Conservation (phyloP, 2,888 invertebrate genomes). For the Drosophila parthenogenetica region DNA sequence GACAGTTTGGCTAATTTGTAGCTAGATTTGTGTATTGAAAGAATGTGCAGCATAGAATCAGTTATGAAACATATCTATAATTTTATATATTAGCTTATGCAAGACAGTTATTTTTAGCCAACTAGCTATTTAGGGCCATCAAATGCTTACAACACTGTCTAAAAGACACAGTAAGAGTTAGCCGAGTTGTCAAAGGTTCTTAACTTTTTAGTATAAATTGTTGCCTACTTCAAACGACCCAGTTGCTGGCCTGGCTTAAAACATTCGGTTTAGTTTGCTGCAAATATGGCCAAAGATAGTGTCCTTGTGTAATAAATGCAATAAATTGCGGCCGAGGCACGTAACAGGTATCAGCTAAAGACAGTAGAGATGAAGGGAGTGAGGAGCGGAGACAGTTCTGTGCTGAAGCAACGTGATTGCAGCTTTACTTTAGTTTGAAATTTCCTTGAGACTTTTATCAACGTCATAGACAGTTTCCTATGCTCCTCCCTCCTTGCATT, state of each 20-base stretch:
- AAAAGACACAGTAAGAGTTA: background rate
- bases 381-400: background rate
- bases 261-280: constrained; percentile 2
- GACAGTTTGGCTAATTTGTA: background rate
- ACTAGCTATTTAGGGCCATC: too few relatives aligned
- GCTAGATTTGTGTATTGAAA: background rate
- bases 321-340: constrained; percentile 28
- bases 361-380: background rate
- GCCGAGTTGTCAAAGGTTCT: background rate
- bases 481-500: constrained; percentile 10
- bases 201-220: constrained; percentile 16
- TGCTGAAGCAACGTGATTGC: constrained; percentile 9
- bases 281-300: constrained; percentile 1
- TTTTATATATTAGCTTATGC: too few relatives aligned
- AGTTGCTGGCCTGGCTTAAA: constrained; percentile 32
- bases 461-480: constrained; percentile 25
- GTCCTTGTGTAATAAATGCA: constrained; percentile 40
- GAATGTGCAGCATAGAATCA: too few relatives aligned
- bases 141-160: background rate
- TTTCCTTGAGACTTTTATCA: constrained; percentile 25
- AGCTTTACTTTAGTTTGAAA: background rate
- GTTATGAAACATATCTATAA: too few relatives aligned
- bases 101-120: too few relatives aligned
- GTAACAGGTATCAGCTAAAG: constrained; percentile 19
- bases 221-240: constrained; percentile 56